Conservation (phyloP, 2,113 vertebrate species). For the Psittacula cyanocephala region DNA sequence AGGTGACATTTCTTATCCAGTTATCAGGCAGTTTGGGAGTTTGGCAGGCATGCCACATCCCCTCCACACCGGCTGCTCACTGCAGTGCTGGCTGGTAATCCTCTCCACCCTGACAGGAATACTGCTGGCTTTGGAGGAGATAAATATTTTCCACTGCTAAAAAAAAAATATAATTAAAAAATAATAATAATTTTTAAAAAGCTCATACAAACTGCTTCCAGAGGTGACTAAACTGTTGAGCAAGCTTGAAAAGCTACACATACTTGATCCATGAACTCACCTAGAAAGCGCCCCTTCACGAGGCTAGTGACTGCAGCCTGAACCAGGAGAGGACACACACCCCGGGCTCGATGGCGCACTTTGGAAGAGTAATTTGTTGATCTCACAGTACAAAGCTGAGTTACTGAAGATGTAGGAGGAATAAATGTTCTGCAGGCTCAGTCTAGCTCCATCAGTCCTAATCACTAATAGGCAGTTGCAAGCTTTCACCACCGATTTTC, state of each 20-base stretch:
- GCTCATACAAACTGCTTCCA: background rate
- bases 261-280: background rate
- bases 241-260: background rate
- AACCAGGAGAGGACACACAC: background rate
- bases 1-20: background rate
- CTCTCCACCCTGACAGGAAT: background rate
- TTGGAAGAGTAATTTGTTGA: background rate
- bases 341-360: rapidly evolving
- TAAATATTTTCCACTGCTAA: background rate
- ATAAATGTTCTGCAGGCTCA: constrained; percentile 38
- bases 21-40: background rate
- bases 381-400: background rate
- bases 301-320: background rate
- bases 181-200: background rate
- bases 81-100: background rate
- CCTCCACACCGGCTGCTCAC: background rate
- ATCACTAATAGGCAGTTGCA: background rate
- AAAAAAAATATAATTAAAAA: background rate
- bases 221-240: background rate
- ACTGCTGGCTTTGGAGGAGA: background rate
- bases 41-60: background rate
- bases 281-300: background rate
- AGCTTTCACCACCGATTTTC: background rate
- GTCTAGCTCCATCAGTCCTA: background rate
- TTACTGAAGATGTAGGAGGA: constrained; percentile 46